phyloP scores from a whole-genome alignment of 2,888 invertebrate genomes.

The Archips xylosteana region DNA sequence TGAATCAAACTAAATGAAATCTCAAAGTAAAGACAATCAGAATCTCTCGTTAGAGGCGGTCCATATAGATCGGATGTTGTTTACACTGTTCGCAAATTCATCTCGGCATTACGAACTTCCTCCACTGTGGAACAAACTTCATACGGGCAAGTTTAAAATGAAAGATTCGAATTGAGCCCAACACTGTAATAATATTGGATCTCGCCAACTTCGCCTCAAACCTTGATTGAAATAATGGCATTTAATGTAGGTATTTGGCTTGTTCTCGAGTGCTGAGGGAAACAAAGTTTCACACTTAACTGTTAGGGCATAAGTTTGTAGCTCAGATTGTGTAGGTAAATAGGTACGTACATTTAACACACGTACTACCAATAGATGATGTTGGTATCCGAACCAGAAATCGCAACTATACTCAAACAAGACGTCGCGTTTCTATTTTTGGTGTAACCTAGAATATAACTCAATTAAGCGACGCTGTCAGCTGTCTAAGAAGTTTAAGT shows the following conservation, averaged over 20 bases:
- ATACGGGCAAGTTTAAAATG: slow-evolving; percentile 70
- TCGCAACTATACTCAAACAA: neutral
- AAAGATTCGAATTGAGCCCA: slow-evolving; percentile 64
- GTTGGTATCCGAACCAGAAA: neutral
- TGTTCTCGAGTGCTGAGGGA: slow-evolving; percentile 4
- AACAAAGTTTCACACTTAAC: slow-evolving; percentile 31
- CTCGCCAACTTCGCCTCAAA: slow-evolving; percentile 45
- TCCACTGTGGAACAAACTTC: slow-evolving; percentile 50
- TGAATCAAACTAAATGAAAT: slow-evolving; percentile 42
- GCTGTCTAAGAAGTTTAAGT: slow-evolving; percentile 6
- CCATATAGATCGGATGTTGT: slow-evolving; percentile 46
- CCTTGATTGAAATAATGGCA: slow-evolving; percentile 39
- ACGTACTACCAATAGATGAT: neutral
- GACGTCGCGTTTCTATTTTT: neutral
- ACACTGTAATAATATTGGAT: slow-evolving; percentile 58
- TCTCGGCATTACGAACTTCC: slow-evolving; percentile 50
- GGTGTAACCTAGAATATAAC: neutral
- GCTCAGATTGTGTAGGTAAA: neutral
- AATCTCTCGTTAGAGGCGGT: slow-evolving; percentile 42
- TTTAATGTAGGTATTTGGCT: slow-evolving; percentile 35
- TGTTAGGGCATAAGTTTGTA: slow-evolving; percentile 2
- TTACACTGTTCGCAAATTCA: slow-evolving; percentile 50
- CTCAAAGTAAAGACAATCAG: slow-evolving; percentile 40
- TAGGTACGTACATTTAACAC: neutral
- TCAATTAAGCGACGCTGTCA: neutral